Percentiles rank a stretch among this genome's conserved stretches.
Conservation (phyloP, 2,888 invertebrate species). For the Chrysotoxum bicinctum region DNA sequence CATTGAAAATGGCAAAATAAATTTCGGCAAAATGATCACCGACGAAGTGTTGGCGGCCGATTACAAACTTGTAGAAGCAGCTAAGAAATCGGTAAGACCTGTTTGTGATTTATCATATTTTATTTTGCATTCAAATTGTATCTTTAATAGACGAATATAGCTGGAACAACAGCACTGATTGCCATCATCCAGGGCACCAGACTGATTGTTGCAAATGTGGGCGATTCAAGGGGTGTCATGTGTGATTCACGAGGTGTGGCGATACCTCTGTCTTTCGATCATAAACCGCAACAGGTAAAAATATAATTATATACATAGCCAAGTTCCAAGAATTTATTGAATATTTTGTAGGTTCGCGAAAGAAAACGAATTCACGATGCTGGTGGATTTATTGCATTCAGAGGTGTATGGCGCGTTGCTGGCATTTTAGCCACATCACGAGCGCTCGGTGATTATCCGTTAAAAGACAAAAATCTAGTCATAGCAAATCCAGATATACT, state of each 20-base stretch:
- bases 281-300: slow-evolving; percentile 95
- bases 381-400: slow-evolving; percentile 96
- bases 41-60: slow-evolving; percentile 95
- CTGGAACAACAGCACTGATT: slow-evolving; percentile 95
- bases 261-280: slow-evolving; percentile 96
- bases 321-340: neutral
- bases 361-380: slow-evolving; percentile 95
- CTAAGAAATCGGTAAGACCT: slow-evolving; percentile 86
- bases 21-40: slow-evolving; percentile 90
- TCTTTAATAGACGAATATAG: slow-evolving; percentile 84
- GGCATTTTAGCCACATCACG: slow-evolving; percentile 97
- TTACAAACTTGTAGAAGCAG: slow-evolving; percentile 89
- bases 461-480: slow-evolving; percentile 96
- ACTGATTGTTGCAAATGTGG: slow-evolving; percentile 96
- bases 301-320: neutral
- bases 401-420: slow-evolving; percentile 98
- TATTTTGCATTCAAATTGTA: neutral
- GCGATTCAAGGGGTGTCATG: slow-evolving; percentile 97
- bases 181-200: slow-evolving; percentile 92
- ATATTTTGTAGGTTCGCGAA: slow-evolving; percentile 88
- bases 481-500: slow-evolving; percentile 98
- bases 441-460: slow-evolving; percentile 96
- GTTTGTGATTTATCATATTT: neutral
- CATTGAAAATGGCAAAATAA: slow-evolving; percentile 88
- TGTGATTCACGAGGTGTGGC: slow-evolving; percentile 94